Evolutionary conservation across 2,113 vertebrate species (phyloP).

Genomic region (Orthonyx spaldingii): DNA sequence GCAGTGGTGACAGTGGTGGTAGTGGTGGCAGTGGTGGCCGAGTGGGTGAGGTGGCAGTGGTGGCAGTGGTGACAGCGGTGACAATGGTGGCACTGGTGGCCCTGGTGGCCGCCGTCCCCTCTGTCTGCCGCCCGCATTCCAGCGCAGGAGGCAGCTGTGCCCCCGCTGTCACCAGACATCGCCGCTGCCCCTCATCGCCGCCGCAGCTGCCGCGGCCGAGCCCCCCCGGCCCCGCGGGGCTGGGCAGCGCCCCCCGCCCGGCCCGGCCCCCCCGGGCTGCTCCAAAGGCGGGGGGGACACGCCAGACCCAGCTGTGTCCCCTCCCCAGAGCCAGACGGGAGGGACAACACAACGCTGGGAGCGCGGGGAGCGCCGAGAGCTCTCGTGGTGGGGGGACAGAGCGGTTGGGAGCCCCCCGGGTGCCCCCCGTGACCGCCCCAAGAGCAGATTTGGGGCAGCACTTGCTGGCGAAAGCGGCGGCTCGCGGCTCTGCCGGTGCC

Average conservation of each 20-base stretch:
- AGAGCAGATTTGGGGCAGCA: background rate
- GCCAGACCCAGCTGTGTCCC: background rate
- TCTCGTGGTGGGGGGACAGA: rapidly evolving
- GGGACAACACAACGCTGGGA: background rate
- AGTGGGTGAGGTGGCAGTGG: rapidly evolving
- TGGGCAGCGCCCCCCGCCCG: conserved; percentile 40
- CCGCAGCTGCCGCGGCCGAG: background rate
- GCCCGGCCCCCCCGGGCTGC: background rate
- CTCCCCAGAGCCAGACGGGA: background rate
- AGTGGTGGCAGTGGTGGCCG: rapidly evolving
- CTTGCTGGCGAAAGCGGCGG: background rate
- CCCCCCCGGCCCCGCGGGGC: background rate
- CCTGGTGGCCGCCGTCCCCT: background rate
- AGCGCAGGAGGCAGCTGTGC: conserved; percentile 38
- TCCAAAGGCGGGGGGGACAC: background rate
- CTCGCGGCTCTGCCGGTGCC: background rate
- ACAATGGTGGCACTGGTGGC: background rate
- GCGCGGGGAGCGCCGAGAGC: too few relatives aligned
- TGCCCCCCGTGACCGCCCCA: background rate
- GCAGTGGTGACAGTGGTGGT: background rate
- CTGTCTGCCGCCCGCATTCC: background rate
- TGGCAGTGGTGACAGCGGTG: background rate
- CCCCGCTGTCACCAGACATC: conserved; percentile 23
- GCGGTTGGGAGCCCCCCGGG: background rate
- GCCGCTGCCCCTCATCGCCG: conserved; percentile 48